Base-by-base conservation (phyloP, 2,797 vertebrate species). In the Hippopotamyrus pictus region DNA sequence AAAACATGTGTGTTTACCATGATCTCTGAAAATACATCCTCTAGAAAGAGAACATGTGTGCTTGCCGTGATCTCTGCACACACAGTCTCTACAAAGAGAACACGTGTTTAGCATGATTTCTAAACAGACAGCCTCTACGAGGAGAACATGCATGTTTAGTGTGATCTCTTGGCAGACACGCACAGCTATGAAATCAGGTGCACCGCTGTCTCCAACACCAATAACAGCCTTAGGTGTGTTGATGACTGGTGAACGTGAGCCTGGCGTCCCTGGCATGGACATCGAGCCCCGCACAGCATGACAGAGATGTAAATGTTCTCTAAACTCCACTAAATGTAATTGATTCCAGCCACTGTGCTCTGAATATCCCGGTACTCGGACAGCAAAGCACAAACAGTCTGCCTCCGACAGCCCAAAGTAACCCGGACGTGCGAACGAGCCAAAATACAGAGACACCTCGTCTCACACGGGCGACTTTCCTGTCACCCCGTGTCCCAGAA, bases 271-370 rank as follows among this genome's bases (percentile, higher is more conserved):
- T 37, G 83, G 22, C 12, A 51, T 19, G 85, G 29, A 57, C 51
- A 37, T 2, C 0, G 12, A 86, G 46, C 22, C 50, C 51, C 51
- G 29, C 12, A 33, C 44, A 86, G 41, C 41, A 11, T 22, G n/a
- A 50, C 79, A 46, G 79, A 83, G 59, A 88, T 86, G 88, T 90
- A 89, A 92, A 46, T 14, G 92, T 91, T 94, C 93, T 93, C 25
- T n/a, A 50, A 48, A 46, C 57, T 69, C 76, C 88, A 57, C 3
- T 89, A 92, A 94, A 91, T 96, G 88, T 94, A 95, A 96, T 95
- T 94, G 94, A 88, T 95, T 96, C 94, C 95, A 96, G 95, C 92
- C 92, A 91, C 94, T 93, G 91, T 91, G 88, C 89, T 95, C 82
- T 90, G 90, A 90, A 91, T 90, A 88, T 92, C 90, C 90, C 62